These are phyloP conservation scores for Solea solea DNA, from an alignment of 2,113 vertebrate genomes.

Conservation along the genomic window DNA sequence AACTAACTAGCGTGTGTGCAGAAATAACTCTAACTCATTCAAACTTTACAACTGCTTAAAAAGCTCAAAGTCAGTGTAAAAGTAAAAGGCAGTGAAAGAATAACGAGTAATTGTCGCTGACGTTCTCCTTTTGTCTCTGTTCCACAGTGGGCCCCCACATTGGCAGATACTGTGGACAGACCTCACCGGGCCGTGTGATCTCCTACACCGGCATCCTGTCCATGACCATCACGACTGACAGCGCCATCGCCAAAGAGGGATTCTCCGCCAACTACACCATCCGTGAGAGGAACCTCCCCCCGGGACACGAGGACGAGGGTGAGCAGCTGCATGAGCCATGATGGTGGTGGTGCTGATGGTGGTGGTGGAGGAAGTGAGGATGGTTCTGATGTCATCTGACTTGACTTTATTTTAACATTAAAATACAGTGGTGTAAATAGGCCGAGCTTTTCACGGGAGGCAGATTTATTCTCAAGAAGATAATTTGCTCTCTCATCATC, in stretches of 20 bases:
- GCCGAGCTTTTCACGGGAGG: too few species aligned
- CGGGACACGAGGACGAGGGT: constrained; percentile 82
- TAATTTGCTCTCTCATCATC: too few species aligned
- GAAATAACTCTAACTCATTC: too few species aligned
- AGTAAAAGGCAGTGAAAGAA: too few species aligned
- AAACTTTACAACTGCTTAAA: background rate
- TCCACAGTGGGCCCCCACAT: constrained; percentile 91
- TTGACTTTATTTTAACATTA: too few species aligned
- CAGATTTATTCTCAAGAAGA: too few species aligned
- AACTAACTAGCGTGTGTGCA: too few species aligned
- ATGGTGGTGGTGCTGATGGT: background rate
- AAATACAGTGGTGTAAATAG: too few species aligned
- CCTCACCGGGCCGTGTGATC: constrained; percentile 89
- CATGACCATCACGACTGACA: constrained; percentile 96
- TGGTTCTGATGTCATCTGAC: too few species aligned
- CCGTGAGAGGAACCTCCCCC: constrained; percentile 84
- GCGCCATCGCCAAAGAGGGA: constrained; percentile 94
- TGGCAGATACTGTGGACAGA: constrained; percentile 94
- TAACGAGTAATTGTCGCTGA: constrained; percentile 44
- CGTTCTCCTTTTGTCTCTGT: background rate
- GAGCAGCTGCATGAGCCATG: constrained; percentile 60
- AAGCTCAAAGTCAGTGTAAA: background rate
- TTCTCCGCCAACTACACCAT: constrained; percentile 97
- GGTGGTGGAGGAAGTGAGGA: too few species aligned
- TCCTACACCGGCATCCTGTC: constrained; percentile 95